Evolutionary conservation across 2,888 invertebrate species (phyloP).

Genomic region (Galerucella nymphaeae): DNA sequence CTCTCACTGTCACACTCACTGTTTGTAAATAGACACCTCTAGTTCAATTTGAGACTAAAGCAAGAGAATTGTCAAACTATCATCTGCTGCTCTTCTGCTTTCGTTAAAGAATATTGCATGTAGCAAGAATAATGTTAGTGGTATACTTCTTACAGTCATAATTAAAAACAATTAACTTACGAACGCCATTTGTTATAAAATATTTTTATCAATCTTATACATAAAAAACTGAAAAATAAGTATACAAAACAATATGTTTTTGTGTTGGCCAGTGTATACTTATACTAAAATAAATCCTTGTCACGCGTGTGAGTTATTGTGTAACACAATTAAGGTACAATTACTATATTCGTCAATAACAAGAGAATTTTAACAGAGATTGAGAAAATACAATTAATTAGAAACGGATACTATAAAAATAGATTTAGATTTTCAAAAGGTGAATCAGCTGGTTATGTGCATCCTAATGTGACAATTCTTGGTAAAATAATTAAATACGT

Average conservation of each 20-base stretch:
- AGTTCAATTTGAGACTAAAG: too few relatives aligned
- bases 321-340: neutral
- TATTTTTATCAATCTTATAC: too few relatives aligned
- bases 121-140: too few relatives aligned
- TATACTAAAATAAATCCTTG: neutral
- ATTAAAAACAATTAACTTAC: too few relatives aligned
- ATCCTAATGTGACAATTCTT: neutral
- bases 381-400: neutral
- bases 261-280: neutral
- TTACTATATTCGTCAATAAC: neutral
- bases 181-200: too few relatives aligned
- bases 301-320: neutral
- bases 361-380: slow-evolving; percentile 1
- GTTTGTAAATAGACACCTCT: too few relatives aligned
- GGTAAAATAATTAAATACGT: neutral
- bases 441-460: slow-evolving; percentile 1
- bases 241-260: neutral
- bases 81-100: too few relatives aligned
- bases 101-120: too few relatives aligned
- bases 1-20: too few relatives aligned
- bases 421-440: slow-evolving; percentile 1
- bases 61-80: too few relatives aligned
- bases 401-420: neutral
- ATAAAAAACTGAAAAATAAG: too few relatives aligned
- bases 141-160: too few relatives aligned